Evolutionary conservation across 2,113 vertebrate genomes (phyloP), one percentile per base, ranked within the genome.

Genomic region (Motacilla tschutschensis): DNA sequence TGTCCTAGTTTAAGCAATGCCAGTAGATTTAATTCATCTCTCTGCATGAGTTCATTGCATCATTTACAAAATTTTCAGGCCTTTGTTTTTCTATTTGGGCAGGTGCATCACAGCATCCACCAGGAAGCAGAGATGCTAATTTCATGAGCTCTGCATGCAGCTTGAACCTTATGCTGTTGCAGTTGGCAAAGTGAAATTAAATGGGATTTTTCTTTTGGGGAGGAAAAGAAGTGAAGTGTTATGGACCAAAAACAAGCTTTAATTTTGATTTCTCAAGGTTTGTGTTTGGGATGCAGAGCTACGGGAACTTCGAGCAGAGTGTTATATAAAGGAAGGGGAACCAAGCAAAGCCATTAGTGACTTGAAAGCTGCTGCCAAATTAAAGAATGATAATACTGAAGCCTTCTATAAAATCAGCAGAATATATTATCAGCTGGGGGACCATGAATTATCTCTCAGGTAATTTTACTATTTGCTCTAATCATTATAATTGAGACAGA

Each of bases 401-500:
- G 99, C 98, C 33, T 99, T 98, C 95, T 99, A 98, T 96, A 98
- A 98, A 95, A 98, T 99, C 96, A 99, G 98, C 97, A 98, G 53
- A 65, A 98, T 99, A 94, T 99, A 99, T 93, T 99, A 99, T 87
- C 95, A 98, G 36, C 97, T 99, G 46, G 99, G 99, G 89, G 98
- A 99, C 96, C 98, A 99, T 7, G 98, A 99, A 87, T 97, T 99
- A 95, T 99, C 99, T 62, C 98, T 99, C 92, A 98, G 97, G 99
- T 99, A 96, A 97, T 97, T 93, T 88, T 79, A 58, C 33, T 76
- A 12, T 73, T 78, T 59, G 46, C 48, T 86, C 8, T 74, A 71
- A 41, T 82, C 17, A 20, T 75, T 62, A 43, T 35, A 67, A 55
- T 44, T 43, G 40, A 75, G 50, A 59, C 24, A 64, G 22, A 75